These are phyloP conservation scores for Epirrhoe alternata DNA, from an alignment of 2,888 invertebrate species.

Conservation along the genomic window DNA sequence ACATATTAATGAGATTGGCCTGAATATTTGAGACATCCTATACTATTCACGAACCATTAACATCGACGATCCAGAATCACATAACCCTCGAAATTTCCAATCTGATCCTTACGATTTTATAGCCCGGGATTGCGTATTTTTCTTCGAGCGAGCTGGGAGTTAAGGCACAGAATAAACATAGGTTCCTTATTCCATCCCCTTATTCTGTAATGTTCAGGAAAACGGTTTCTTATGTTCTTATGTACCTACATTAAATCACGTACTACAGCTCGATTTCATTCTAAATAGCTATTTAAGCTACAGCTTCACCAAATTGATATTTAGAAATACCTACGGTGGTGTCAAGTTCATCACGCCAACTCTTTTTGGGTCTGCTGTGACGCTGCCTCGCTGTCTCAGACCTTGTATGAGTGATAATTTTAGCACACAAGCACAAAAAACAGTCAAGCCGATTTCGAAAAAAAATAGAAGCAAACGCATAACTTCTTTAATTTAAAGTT, in stretches of 20 bases:
- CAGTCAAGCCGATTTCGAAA: too few species aligned
- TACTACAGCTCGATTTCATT: not conserved
- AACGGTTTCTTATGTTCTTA: not conserved
- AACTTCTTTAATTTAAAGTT: too few species aligned
- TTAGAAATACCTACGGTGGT: too few species aligned
- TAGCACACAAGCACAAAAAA: too few species aligned
- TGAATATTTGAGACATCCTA: conserved; percentile 6
- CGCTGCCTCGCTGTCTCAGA: too few species aligned
- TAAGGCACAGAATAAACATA: conserved; percentile 24
- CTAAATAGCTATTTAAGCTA: not conserved
- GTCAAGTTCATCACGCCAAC: too few species aligned
- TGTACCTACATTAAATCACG: not conserved
- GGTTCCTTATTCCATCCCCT: not conserved
- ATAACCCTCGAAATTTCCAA: conserved; percentile 22
- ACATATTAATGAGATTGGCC: conserved; percentile 3
- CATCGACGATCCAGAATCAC: conserved; percentile 23
- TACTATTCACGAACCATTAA: conserved; percentile 18
- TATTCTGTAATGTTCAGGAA: conserved; percentile 7
- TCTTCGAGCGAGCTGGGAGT: conserved; percentile 26
- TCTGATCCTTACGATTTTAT: conserved; percentile 38
- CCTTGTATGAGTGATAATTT: too few species aligned
- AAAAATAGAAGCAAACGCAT: too few species aligned
- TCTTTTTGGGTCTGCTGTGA: too few species aligned
- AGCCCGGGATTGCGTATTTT: conserved; percentile 37
- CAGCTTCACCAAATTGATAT: too few species aligned